phyloP scores from a whole-genome alignment of 2,888 invertebrate species.

The Scrobipalpa atriplicella region DNA sequence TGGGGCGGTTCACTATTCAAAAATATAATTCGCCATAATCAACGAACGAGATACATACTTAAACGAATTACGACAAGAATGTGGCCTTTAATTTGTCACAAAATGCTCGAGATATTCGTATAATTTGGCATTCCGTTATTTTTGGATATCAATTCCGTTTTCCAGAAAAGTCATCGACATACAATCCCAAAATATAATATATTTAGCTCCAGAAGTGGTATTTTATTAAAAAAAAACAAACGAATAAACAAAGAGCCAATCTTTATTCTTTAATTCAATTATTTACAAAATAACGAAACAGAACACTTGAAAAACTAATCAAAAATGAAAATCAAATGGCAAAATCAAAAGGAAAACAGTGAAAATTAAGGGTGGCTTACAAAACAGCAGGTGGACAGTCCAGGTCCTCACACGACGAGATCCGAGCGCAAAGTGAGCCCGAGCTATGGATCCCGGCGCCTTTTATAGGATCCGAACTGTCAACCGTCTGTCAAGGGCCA shows the following conservation, averaged over 20 bases:
- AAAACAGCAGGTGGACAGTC: not conserved
- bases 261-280: not conserved
- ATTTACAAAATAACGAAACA: not conserved
- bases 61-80: too few relatives aligned
- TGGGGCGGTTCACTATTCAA: too few relatives aligned
- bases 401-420: not conserved
- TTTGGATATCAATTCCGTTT: too few relatives aligned
- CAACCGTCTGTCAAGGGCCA: too few relatives aligned
- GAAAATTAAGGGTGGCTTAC: slow-evolving; percentile 3
- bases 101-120: too few relatives aligned
- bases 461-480: not conserved
- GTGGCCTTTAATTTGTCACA: too few relatives aligned
- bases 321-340: not conserved
- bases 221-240: not conserved
- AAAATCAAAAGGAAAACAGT: not conserved
- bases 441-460: not conserved
- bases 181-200: too few relatives aligned
- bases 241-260: not conserved
- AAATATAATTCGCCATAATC: too few relatives aligned
- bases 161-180: too few relatives aligned
- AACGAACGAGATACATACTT: too few relatives aligned
- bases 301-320: slow-evolving; percentile 1
- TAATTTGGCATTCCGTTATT: too few relatives aligned
- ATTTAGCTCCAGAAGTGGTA: not conserved
- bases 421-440: not conserved